A percentile compares a stretch with the other conserved stretches of the same genome.
These are phyloP conservation scores for Haemorhous mexicanus DNA, from an alignment of 2,113 vertebrate species.

Conservation along the genomic window DNA sequence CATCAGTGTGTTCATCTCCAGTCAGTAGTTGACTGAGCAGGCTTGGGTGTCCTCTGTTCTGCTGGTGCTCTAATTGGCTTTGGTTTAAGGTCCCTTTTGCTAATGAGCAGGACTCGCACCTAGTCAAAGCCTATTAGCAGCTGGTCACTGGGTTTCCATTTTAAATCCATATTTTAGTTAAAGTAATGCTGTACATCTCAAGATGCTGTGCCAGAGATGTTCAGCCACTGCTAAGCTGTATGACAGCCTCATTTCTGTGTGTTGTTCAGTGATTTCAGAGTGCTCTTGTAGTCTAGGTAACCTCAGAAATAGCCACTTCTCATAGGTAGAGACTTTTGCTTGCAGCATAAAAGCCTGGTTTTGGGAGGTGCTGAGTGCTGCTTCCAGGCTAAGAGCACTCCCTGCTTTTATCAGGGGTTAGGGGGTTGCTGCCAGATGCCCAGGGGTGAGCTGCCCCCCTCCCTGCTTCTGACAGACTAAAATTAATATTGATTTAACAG, in stretches of 20 bases:
- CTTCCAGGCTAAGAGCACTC: background rate
- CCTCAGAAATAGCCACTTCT: slow-evolving; percentile 27
- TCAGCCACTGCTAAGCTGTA: background rate
- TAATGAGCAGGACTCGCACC: background rate
- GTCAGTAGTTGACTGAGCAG: background rate
- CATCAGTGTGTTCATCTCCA: background rate
- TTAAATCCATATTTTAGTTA: background rate
- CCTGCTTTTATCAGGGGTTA: background rate
- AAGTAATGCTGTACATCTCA: background rate
- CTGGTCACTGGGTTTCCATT: background rate
- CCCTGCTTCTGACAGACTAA: background rate
- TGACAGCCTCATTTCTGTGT: background rate
- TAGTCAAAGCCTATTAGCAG: background rate
- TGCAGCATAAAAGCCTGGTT: background rate
- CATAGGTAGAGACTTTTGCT: background rate
- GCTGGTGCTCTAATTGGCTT: background rate
- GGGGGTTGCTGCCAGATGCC: background rate
- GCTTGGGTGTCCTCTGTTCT: background rate
- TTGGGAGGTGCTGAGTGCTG: background rate
- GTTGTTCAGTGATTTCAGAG: background rate
- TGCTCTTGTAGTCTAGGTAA: slow-evolving; percentile 57
- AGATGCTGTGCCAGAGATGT: background rate
- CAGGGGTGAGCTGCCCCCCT: background rate
- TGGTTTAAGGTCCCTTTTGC: background rate
- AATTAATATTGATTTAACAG: background rate